Evolutionary conservation across 2,797 vertebrate species (phyloP), one percentile per base, ranked within the genome.

Genomic region (Sciurus vulgaris): DNA sequence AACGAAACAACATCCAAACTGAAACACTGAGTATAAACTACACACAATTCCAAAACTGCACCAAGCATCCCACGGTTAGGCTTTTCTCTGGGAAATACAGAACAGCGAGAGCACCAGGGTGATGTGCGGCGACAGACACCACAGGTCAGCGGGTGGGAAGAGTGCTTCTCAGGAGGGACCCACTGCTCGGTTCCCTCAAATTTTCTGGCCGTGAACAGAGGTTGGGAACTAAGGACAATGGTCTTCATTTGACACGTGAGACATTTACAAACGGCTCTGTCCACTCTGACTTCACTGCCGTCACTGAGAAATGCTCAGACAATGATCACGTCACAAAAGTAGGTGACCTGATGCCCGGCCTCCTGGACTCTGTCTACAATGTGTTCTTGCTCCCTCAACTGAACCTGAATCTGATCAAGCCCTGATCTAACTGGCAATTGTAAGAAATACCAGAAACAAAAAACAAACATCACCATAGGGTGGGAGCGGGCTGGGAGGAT

Each of bases 1-100:
- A 24, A 65, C 6, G 38, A 76, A 91, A 67, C 22, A 76, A 35
- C 41, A 67, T 41, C 30, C 61, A 93, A 79, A 93, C 11, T 35
- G 63, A 95, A 89, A 82, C 35, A 6, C 3, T 61, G 83, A 83
- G 33, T 61, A 65, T 70, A 86, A 82, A 41, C 83, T 30, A 79
- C 1, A 12, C 18, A 63, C 28, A 33, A 85, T 85, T 91, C 54
- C 44, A 74, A 76, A 94, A 76, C 20, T 17, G 35, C 76, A 67
- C 0, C 9, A 4, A 26, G 49, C 28, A 61, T 24, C n/a, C 86
- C 26, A 44, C 0, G 13, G 30, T 47, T 26, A 30, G 44, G 35
- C 28, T 76, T 35, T 12, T 65, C 41, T 91, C 56, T 9, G 1
- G 5, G 12, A 77, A 44, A 93, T 7, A 70, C 0, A 54, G 10